Evolutionary conservation across 1,140 invertebrate species (phyloP).

Genomic region (Vanessa atalanta): DNA sequence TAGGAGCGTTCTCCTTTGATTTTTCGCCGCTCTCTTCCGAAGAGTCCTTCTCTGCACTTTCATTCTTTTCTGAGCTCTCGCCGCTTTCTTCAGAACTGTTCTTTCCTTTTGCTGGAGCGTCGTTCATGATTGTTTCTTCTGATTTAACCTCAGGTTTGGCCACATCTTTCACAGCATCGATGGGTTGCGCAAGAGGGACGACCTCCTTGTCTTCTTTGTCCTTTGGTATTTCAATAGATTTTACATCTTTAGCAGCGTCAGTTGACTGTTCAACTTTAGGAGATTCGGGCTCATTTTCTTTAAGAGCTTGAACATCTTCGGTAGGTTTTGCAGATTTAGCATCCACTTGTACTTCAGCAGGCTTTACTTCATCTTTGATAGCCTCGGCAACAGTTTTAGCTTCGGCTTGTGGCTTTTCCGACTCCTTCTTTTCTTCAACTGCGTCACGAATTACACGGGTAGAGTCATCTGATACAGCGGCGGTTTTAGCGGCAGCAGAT

Average conservation of each 20-base stretch:
- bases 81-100: slow-evolving; percentile 59
- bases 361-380: slow-evolving; percentile 43
- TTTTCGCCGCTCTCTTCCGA: slow-evolving; percentile 56
- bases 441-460: slow-evolving; percentile 65
- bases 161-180: slow-evolving; percentile 30
- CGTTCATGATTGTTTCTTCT: slow-evolving; percentile 45
- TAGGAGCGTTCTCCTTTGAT: slow-evolving; percentile 47
- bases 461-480: slow-evolving; percentile 36
- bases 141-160: slow-evolving; percentile 45
- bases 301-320: slow-evolving; percentile 22
- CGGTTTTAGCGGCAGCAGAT: slow-evolving; percentile 26
- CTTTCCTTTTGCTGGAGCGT: slow-evolving; percentile 43
- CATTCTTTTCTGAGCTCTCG: slow-evolving; percentile 57
- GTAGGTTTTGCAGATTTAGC: slow-evolving; percentile 40
- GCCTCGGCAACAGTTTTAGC: slow-evolving; percentile 39
- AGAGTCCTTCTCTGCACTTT: slow-evolving; percentile 48
- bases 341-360: slow-evolving; percentile 38
- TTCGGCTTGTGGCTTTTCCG: slow-evolving; percentile 39
- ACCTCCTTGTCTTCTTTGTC: slow-evolving; percentile 40
- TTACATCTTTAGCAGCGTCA: slow-evolving; percentile 37
- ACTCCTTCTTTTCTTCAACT: slow-evolving; percentile 53
- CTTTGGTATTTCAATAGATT: slow-evolving; percentile 43
- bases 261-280: slow-evolving; percentile 29
- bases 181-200: slow-evolving; percentile 31
- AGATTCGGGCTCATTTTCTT: slow-evolving; percentile 33